phyloP scores from a whole-genome alignment of 2,888 invertebrate species.

The Trichopoda pennipes region DNA sequence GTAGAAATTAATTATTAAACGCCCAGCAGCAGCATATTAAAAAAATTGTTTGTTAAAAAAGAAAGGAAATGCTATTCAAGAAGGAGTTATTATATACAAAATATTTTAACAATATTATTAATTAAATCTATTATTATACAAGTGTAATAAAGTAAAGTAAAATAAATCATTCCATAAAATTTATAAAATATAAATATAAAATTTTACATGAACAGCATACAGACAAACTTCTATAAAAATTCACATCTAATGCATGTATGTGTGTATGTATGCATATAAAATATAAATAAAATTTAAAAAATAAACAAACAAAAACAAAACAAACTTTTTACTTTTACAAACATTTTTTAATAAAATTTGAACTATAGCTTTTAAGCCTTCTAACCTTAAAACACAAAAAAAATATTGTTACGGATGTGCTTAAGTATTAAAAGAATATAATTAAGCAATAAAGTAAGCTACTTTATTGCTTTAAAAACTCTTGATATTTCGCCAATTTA shows the following conservation, averaged over 20 bases:
- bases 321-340: too few relatives aligned
- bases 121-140: background rate
- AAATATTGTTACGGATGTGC: too few relatives aligned
- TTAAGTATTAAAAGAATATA: too few relatives aligned
- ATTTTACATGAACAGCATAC: background rate
- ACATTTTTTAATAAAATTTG: too few relatives aligned
- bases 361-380: too few relatives aligned
- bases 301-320: background rate
- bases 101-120: background rate
- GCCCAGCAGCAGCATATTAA: background rate
- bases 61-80: background rate
- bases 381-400: too few relatives aligned
- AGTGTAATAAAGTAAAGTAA: conserved; percentile 21
- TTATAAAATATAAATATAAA: conserved; percentile 24
- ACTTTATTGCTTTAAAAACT: too few relatives aligned
- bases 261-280: background rate
- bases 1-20: too few relatives aligned
- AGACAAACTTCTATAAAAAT: background rate
- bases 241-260: background rate
- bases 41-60: background rate
- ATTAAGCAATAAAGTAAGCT: too few relatives aligned
- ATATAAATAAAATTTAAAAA: background rate
- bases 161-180: conserved; percentile 59
- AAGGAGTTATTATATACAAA: background rate
- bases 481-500: too few relatives aligned